A percentile compares a stretch with the other conserved stretches of the same genome.
Evolutionary conservation across 53 echinoderm and acorn worm species (phyloP).

Genomic region (Paracentrotus lividus): DNA sequence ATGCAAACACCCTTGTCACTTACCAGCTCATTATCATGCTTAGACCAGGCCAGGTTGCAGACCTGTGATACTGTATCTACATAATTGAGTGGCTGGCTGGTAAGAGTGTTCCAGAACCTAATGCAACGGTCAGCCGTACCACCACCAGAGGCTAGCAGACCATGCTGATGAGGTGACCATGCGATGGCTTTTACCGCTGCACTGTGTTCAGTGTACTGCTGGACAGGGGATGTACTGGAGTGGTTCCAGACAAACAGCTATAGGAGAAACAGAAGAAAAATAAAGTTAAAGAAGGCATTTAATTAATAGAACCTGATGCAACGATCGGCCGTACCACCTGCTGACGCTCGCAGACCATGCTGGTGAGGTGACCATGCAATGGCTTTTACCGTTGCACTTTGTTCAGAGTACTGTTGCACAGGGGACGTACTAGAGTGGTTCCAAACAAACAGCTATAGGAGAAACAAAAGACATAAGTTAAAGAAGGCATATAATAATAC

Average conservation of each 20-base stretch:
- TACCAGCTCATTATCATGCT: conserved; percentile 98
- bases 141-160: conserved; percentile 95
- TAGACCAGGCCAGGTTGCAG: conserved; percentile 99
- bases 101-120: conserved; percentile 96
- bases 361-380: conserved; percentile 80
- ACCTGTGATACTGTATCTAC: conserved; percentile 99
- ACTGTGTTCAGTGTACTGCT: conserved; percentile 94
- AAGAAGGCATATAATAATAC: too few species aligned
- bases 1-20: not conserved
- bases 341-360: conserved; percentile 95
- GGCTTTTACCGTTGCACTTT: conserved; percentile 93
- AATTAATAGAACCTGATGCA: conserved; percentile 98
- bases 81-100: conserved; percentile 91
- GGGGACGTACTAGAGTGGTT: conserved; percentile 61
- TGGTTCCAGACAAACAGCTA: conserved; percentile 99
- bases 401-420: too few species aligned
- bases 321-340: conserved; percentile 95
- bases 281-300: not conserved
- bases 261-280: not conserved
- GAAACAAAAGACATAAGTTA: too few species aligned
- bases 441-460: conserved; percentile 93
- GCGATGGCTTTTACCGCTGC: conserved; percentile 99
- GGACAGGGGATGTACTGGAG: conserved; percentile 89
- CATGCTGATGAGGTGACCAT: conserved; percentile 99
- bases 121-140: conserved; percentile 98